Evolutionary conservation across 2,888 invertebrate species (phyloP).

Genomic region (Tipula unca): DNA sequence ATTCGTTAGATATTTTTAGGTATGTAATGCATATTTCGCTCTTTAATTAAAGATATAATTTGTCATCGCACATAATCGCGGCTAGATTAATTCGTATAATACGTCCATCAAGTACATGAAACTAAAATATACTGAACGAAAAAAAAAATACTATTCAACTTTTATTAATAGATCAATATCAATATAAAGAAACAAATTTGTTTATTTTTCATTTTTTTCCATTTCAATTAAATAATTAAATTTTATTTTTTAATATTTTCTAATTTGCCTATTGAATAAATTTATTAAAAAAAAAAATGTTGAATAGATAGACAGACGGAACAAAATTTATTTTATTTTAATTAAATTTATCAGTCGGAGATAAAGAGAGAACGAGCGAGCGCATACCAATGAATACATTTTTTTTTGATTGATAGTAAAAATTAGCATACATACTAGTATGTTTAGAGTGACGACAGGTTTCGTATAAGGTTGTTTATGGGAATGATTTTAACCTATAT

Average conservation of each 20-base stretch:
- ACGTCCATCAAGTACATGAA: not conserved
- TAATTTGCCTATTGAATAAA: not conserved
- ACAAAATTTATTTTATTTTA: not conserved
- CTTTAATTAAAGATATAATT: not conserved
- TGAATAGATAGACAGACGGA: not conserved
- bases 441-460: not conserved
- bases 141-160: not conserved
- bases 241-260: not conserved
- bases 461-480: not conserved
- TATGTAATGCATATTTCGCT: not conserved
- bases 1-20: too few species aligned
- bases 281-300: not conserved
- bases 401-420: not conserved
- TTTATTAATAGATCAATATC: not conserved
- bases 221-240: not conserved
- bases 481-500: not conserved
- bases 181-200: not conserved
- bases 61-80: not conserved
- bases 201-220: not conserved
- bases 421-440: not conserved
- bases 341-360: conserved; percentile 1
- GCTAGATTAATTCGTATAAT: not conserved
- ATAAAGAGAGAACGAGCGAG: not conserved
- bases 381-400: not conserved
- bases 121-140: not conserved